These are phyloP conservation scores for Acanthoscelides obtectus DNA, from an alignment of 2,888 invertebrate genomes.

Conservation along the genomic window DNA sequence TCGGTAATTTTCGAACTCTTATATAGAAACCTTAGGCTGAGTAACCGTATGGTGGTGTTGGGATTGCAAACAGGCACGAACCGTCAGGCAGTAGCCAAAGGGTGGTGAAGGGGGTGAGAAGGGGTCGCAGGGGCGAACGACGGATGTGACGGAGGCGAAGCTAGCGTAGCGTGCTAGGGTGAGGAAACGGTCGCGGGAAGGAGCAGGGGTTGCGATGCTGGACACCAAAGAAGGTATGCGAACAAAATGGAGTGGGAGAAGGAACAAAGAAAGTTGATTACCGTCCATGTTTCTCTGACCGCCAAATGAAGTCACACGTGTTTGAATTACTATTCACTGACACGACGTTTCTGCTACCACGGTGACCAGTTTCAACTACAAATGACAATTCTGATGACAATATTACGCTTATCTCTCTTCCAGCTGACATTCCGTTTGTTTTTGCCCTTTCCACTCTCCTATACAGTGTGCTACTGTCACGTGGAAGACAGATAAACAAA, in stretches of 20 bases:
- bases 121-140: constrained; percentile 14
- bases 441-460: no score
- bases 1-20: no score
- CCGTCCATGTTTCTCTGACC: no score
- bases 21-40: background rate
- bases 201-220: background rate
- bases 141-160: background rate
- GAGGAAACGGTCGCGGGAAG: background rate
- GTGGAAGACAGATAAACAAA: no score
- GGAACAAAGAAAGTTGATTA: background rate
- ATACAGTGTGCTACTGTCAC: no score
- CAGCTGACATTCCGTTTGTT: no score
- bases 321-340: no score
- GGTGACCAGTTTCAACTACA: no score
- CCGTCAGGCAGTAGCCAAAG: constrained; percentile 1
- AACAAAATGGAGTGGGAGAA: constrained; percentile 9
- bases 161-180: background rate
- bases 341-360: no score
- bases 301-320: no score
- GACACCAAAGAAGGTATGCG: constrained; percentile 17
- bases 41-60: background rate
- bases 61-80: constrained; percentile 3
- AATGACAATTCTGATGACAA: no score
- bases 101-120: background rate
- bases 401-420: no score